Conservation (phyloP, 1,140 invertebrate genomes). For the Penaeus japonicus region DNA sequence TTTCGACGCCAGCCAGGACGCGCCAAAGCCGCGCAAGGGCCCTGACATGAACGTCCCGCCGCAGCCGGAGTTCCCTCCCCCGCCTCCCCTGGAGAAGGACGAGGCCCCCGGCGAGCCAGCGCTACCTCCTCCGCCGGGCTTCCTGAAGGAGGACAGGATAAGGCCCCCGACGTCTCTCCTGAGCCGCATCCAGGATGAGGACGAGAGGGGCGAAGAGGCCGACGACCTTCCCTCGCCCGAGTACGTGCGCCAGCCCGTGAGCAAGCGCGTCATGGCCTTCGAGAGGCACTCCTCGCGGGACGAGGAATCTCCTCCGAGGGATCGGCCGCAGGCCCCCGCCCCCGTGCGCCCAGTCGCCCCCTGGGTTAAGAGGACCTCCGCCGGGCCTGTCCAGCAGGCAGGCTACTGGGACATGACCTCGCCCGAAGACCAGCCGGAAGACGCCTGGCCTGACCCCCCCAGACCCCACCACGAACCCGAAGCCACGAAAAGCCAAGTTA, state of each 20-base stretch:
- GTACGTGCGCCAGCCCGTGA: constrained; percentile 52
- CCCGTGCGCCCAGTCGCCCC: constrained; percentile 46
- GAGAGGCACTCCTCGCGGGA: constrained; percentile 52
- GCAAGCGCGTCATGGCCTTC: constrained; percentile 49
- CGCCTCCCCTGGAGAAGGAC: constrained; percentile 27
- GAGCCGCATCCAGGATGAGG: not conserved
- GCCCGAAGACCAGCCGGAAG: constrained; percentile 14
- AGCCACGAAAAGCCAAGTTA: too few relatives aligned
- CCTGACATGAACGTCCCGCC: not conserved
- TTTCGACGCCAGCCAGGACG: not conserved
- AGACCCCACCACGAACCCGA: not conserved
- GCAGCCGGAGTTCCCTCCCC: constrained; percentile 31
- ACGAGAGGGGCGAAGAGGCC: not conserved
- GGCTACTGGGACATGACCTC: constrained; percentile 51
- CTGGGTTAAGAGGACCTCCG: constrained; percentile 57
- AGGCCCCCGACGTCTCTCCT: not conserved
- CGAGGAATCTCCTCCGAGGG: constrained; percentile 8
- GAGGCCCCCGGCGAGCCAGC: not conserved
- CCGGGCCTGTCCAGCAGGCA: constrained; percentile 43
- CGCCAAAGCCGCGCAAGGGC: not conserved
- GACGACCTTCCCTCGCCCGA: constrained; percentile 23
- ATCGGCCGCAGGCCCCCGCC: not conserved
- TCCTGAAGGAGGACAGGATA: constrained; percentile 4
- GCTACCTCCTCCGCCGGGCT: constrained; percentile 44
- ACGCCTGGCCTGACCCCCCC: not conserved